phyloP scores from a whole-genome alignment of 2,113 vertebrate genomes.

The Tragelaphus buxtoni region DNA sequence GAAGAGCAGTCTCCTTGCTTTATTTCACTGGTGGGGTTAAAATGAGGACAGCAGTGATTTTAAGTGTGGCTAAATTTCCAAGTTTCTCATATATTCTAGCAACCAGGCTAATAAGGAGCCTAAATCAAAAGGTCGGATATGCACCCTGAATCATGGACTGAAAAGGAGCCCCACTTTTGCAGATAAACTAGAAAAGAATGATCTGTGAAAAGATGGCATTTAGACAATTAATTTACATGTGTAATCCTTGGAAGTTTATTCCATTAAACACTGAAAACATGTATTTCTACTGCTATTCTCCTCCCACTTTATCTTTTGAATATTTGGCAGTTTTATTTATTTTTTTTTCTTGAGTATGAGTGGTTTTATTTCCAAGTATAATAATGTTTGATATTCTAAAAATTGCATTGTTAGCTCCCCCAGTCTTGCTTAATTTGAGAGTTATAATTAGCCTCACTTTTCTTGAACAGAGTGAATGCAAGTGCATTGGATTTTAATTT shows the following conservation, averaged over 20 bases:
- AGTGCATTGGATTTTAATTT: constrained; percentile 61
- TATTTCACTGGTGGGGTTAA: background rate
- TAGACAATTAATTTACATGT: background rate
- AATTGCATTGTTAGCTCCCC: constrained; percentile 4
- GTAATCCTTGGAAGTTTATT: background rate
- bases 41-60: background rate
- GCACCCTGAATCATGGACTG: background rate
- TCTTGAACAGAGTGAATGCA: constrained; percentile 53
- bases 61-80: background rate
- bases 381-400: constrained; percentile 38
- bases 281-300: background rate
- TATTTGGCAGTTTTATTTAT: background rate
- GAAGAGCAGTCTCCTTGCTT: background rate
- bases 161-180: background rate
- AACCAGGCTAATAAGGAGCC: background rate
- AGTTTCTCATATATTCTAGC: background rate
- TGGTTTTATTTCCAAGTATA: background rate
- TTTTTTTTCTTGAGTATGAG: background rate
- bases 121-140: background rate
- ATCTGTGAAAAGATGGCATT: background rate
- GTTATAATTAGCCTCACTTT: constrained; percentile 59
- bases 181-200: background rate
- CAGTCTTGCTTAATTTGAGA: background rate
- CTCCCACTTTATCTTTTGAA: background rate
- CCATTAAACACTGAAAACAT: background rate